These are phyloP conservation scores for Apis dorsata DNA, from an alignment of 1,140 invertebrate species.

Conservation along the genomic window DNA sequence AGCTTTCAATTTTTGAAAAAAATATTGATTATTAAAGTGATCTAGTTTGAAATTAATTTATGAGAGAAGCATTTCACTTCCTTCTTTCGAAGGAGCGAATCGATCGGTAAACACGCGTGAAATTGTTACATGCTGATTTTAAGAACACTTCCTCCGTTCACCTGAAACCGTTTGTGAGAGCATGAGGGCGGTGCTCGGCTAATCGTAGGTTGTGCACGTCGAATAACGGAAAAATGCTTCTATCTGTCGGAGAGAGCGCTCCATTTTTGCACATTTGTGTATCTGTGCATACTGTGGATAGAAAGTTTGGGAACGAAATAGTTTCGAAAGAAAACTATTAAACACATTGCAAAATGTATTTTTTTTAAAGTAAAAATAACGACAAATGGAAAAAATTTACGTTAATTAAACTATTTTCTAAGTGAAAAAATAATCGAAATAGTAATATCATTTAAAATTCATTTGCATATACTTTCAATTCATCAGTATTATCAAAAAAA, in stretches of 20 bases:
- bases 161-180: not conserved
- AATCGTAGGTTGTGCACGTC: slow-evolving; percentile 32
- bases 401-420: too few relatives aligned
- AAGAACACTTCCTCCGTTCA: slow-evolving; percentile 22
- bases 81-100: slow-evolving; percentile 3
- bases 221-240: not conserved
- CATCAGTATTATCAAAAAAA: not conserved
- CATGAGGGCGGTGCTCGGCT: slow-evolving; percentile 30
- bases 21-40: not conserved
- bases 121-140: slow-evolving; percentile 41
- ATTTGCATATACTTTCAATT: not conserved
- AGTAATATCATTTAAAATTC: not conserved
- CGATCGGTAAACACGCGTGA: slow-evolving; percentile 22
- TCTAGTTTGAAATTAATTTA: slow-evolving; percentile 16
- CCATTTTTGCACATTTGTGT: not conserved
- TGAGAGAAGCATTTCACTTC: slow-evolving; percentile 28
- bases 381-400: too few relatives aligned
- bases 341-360: too few relatives aligned
- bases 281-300: too few relatives aligned
- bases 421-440: not conserved
- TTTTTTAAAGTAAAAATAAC: too few relatives aligned
- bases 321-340: too few relatives aligned
- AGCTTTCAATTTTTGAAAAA: too few relatives aligned
- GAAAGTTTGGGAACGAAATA: not conserved
- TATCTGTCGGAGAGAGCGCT: not conserved